These are phyloP conservation scores for Benthosema pterotum DNA, from an alignment of 2,797 vertebrate species.

Conservation along the genomic window DNA sequence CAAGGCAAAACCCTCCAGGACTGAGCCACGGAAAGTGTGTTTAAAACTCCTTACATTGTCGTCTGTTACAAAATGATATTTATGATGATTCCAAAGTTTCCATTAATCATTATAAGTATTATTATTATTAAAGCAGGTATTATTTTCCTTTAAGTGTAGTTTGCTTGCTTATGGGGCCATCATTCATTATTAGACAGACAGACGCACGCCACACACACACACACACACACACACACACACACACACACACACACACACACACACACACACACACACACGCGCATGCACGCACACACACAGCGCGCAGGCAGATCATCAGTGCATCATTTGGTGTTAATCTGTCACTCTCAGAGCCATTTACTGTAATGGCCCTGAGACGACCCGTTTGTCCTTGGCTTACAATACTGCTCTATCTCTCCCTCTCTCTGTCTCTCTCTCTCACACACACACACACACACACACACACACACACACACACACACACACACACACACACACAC, in stretches of 20 bases:
- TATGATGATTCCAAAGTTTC: no score
- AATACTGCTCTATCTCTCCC: conserved; percentile 28
- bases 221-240: not conserved
- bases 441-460: conserved; percentile 6
- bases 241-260: conserved; percentile 2
- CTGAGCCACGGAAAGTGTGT: no score
- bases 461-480: conserved; percentile 19
- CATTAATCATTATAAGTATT: no score
- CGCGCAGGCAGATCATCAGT: conserved; percentile 1
- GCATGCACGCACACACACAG: conserved; percentile 3
- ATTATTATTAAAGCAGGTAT: no score
- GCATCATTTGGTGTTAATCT: no score
- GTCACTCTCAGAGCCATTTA: no score
- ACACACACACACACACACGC: conserved; percentile 9
- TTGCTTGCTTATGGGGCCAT: not conserved
- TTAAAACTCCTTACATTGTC: not conserved
- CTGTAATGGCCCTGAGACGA: conserved; percentile 15
- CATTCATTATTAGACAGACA: conserved; percentile 16
- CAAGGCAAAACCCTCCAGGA: not conserved
- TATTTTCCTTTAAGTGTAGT: not conserved
- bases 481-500: conserved; percentile 5
- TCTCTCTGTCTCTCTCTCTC: not conserved
- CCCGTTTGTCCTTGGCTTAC: conserved; percentile 46
- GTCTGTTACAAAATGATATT: no score
- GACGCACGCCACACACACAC: conserved; percentile 2